Evolutionary conservation across 1,140 invertebrate genomes (phyloP).

Genomic region (Uloborus diversus): DNA sequence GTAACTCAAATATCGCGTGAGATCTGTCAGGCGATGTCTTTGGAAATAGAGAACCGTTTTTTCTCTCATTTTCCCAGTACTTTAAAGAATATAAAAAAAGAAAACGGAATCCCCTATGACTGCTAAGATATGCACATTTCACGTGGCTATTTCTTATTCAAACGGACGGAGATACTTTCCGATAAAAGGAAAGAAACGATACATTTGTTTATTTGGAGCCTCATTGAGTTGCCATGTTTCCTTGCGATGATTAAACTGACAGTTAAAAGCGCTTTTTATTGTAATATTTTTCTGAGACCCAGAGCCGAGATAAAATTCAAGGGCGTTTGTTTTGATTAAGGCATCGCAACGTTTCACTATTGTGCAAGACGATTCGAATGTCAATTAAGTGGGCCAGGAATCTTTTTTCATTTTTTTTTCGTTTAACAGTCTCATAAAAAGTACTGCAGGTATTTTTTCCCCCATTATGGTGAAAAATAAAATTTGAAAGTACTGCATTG

Average conservation of each 20-base stretch:
- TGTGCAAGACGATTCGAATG: too few relatives aligned
- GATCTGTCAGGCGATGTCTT: slow-evolving; percentile 42
- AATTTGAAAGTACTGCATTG: too few relatives aligned
- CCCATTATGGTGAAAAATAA: too few relatives aligned
- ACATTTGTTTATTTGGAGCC: slow-evolving; percentile 32
- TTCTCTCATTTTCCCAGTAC: slow-evolving; percentile 8
- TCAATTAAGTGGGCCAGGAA: too few relatives aligned
- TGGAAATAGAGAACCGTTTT: slow-evolving; percentile 44
- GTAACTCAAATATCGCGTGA: slow-evolving; percentile 55
- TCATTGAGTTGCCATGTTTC: slow-evolving; percentile 1
- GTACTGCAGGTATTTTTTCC: too few relatives aligned
- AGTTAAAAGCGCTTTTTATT: too few relatives aligned
- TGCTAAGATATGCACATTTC: slow-evolving; percentile 44
- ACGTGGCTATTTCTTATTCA: slow-evolving; percentile 27
- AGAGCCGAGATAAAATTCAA: too few relatives aligned
- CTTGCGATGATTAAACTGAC: not conserved
- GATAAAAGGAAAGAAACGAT: not conserved
- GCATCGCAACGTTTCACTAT: too few relatives aligned
- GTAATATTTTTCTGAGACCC: too few relatives aligned
- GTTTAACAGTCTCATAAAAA: too few relatives aligned
- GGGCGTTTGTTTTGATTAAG: too few relatives aligned
- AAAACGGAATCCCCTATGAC: slow-evolving; percentile 11
- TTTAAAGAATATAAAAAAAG: slow-evolving; percentile 22
- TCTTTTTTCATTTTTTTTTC: too few relatives aligned
- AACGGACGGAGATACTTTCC: slow-evolving; percentile 13